Conservation (phyloP, 2,113 vertebrate genomes). For the Solea solea region DNA sequence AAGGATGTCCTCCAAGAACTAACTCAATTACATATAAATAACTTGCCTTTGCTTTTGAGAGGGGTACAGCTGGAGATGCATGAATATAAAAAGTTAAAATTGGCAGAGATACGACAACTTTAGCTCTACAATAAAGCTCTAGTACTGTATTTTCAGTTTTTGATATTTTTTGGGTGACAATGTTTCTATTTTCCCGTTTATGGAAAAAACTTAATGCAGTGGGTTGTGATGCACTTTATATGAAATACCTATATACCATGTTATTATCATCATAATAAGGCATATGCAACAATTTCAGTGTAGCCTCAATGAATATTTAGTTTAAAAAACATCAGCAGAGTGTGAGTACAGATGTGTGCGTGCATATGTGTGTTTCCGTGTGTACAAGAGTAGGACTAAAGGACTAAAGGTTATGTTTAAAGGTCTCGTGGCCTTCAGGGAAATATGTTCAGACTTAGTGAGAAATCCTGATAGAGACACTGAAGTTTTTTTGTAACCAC, state of each 20-base stretch:
- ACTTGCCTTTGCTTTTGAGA: not conserved
- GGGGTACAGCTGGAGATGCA: no score
- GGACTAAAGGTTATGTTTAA: slow-evolving; percentile 37
- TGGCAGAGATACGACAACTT: no score
- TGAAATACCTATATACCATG: no score
- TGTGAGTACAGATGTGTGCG: not conserved
- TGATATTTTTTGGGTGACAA: no score
- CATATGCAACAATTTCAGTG: not conserved
- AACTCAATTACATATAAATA: slow-evolving; percentile 2
- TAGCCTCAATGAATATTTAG: not conserved
- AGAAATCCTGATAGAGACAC: slow-evolving; percentile 47
- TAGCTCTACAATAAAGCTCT: no score
- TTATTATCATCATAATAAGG: not conserved
- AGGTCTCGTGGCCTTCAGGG: slow-evolving; percentile 16
- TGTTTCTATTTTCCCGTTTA: no score
- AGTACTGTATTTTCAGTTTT: no score
- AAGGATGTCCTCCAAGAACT: slow-evolving; percentile 11
- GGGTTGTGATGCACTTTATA: no score
- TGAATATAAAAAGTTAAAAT: no score
- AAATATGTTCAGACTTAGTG: slow-evolving; percentile 45
- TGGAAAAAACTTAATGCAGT: no score
- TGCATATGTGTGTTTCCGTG: not conserved
- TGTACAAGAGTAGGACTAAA: not conserved
- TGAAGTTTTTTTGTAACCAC: slow-evolving; percentile 59
- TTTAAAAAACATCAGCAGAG: not conserved